Percentiles rank a stretch among this genome's conserved stretches.
Evolutionary conservation across 2,888 invertebrate species (phyloP).

Genomic region (Phortica okadai): DNA sequence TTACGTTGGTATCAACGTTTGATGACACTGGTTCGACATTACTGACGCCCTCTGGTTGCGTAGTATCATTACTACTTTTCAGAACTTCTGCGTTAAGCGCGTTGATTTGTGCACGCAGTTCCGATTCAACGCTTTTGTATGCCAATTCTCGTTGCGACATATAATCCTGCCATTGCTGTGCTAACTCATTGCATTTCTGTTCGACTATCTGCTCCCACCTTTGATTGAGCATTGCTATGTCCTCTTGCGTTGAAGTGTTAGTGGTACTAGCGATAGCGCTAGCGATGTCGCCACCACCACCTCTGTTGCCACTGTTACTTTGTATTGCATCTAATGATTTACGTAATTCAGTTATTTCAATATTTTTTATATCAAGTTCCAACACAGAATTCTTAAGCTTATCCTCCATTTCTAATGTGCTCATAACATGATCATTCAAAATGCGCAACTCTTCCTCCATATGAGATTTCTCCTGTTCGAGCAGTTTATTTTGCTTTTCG

Average conservation of each 20-base stretch:
- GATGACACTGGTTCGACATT: background rate
- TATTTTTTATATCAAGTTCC: slow-evolving; percentile 74
- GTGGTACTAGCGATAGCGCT: background rate
- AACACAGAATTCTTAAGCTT: slow-evolving; percentile 69
- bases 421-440: slow-evolving; percentile 74
- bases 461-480: slow-evolving; percentile 67
- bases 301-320: slow-evolving; percentile 36
- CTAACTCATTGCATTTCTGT: slow-evolving; percentile 83
- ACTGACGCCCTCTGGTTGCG: background rate
- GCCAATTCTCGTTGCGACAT: slow-evolving; percentile 81
- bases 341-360: slow-evolving; percentile 74
- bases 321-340: slow-evolving; percentile 62
- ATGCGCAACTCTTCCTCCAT: slow-evolving; percentile 75
- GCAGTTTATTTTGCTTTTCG: slow-evolving; percentile 55
- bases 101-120: slow-evolving; percentile 49
- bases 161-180: slow-evolving; percentile 84
- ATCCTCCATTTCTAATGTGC: slow-evolving; percentile 72
- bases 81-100: slow-evolving; percentile 47
- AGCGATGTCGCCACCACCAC: slow-evolving; percentile 22
- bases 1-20: background rate
- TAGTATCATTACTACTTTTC: slow-evolving; percentile 63
- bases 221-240: slow-evolving; percentile 64
- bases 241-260: slow-evolving; percentile 31
- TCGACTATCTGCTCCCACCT: slow-evolving; percentile 80
- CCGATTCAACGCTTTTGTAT: slow-evolving; percentile 78